These are phyloP conservation scores for Chironomus tentans DNA, from an alignment of 2,888 invertebrate species.

Conservation along the genomic window DNA sequence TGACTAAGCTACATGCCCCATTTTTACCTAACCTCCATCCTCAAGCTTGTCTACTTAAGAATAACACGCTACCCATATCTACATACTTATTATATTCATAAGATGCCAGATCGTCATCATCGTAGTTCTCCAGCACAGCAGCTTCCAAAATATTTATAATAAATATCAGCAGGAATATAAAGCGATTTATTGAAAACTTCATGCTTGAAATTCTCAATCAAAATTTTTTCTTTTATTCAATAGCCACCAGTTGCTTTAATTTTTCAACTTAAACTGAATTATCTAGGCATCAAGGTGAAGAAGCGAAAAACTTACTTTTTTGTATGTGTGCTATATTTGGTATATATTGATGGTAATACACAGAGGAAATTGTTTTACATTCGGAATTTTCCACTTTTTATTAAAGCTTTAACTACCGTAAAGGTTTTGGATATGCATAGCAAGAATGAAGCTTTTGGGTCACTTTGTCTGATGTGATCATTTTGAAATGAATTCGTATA, in stretches of 20 bases:
- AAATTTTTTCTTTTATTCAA: neutral
- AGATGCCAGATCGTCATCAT: neutral
- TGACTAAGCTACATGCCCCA: too few species aligned
- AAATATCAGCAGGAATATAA: slow-evolving; percentile 1
- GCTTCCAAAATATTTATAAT: neutral
- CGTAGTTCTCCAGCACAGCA: neutral
- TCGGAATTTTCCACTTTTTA: neutral
- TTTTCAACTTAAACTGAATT: neutral
- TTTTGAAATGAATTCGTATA: too few species aligned
- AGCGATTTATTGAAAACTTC: neutral
- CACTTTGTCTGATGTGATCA: too few species aligned
- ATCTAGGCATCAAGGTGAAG: neutral
- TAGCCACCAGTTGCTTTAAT: neutral
- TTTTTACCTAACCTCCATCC: too few species aligned
- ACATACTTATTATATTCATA: neutral
- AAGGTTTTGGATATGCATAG: too few species aligned
- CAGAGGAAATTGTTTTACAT: neutral
- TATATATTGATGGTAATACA: neutral
- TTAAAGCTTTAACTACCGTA: neutral
- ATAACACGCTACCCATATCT: neutral
- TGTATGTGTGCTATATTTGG: neutral
- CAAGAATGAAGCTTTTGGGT: too few species aligned
- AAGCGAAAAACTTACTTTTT: neutral
- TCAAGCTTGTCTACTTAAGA: too few species aligned
- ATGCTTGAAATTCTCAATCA: neutral